Evolutionary conservation across 2,797 vertebrate genomes (phyloP).

Genomic region (Acanthurus leucopareius): DNA sequence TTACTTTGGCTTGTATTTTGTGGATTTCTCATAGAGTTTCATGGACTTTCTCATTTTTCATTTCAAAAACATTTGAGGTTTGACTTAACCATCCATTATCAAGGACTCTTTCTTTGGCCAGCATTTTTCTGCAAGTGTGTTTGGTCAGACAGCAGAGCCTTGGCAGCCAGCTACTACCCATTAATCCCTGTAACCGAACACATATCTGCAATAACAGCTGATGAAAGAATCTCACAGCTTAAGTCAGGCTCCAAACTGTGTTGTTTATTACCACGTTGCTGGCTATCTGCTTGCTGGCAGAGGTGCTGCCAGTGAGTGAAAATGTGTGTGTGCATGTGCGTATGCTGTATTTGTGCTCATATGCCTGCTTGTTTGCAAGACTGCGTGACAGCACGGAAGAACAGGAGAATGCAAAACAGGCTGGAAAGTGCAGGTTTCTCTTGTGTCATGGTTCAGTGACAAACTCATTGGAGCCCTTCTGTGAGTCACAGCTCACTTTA

Average conservation of each 20-base stretch:
- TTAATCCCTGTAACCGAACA: constrained; percentile 75
- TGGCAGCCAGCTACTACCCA: constrained; percentile 63
- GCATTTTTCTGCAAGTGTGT: constrained; percentile 42
- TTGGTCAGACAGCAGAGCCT: constrained; percentile 63
- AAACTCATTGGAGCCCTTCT: constrained; percentile 1
- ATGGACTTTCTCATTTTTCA: constrained; percentile 50
- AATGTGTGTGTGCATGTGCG: constrained; percentile 19
- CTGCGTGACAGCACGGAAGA: constrained; percentile 2
- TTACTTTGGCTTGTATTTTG: constrained; percentile 27
- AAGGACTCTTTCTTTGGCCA: constrained; percentile 34
- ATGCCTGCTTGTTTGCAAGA: constrained; percentile 6
- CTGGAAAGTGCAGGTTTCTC: constrained; percentile 22
- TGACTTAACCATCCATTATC: constrained; percentile 60
- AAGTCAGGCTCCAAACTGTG: constrained; percentile 57
- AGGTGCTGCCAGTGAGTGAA: constrained; percentile 2
- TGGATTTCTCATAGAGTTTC: constrained; percentile 20
- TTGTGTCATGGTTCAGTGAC: constrained; percentile 33
- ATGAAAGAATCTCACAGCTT: constrained; percentile 70
- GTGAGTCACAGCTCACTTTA: constrained; percentile 17
- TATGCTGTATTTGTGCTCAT: constrained; percentile 20
- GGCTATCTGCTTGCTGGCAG: constrained; percentile 51
- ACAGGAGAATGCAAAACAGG: constrained; percentile 5
- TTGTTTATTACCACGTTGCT: constrained; percentile 56
- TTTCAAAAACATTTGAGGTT: constrained; percentile 46
- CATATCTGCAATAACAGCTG: constrained; percentile 69